Evolutionary conservation across 2,113 vertebrate genomes (phyloP), one percentile per base, ranked within the genome.

Genomic region (Phylloscopus trochilus): DNA sequence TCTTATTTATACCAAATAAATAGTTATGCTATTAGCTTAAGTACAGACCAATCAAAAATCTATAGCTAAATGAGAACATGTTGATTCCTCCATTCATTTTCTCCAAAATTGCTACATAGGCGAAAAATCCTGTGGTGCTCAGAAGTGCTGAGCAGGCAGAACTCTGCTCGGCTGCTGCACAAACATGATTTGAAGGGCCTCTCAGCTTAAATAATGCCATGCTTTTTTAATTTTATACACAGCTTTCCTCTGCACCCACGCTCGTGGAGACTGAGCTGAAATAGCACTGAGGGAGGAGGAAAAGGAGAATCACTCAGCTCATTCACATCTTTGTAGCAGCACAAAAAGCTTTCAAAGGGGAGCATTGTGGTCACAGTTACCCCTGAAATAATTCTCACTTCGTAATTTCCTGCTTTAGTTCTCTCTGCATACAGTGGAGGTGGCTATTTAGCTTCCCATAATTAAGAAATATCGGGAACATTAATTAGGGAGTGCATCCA

Each of bases 11-110:
- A 83, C 92, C 93, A 90, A 91, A 94, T 93, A 67, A 95, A 94
- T 93, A 97, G 94, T 97, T 86, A 68, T 93, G 90, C 75, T 90
- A 78, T 89, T 95, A 96, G 84, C 78, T 92, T 94, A 95, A 96
- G 67, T 84, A 95, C 75, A 94, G 87, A 46, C 63, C 94, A 97
- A 96, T 96, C 85, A 94, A 58, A 92, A 80, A 75, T 89, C 84
- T 85, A 66, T 47, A 64, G 90, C 75, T 92, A 83, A 93, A 95
- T 89, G 77, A 96, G 92, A 56, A 92, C 56, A 33, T 92, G 91
- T 95, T 96, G 96, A 94, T 96, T 96, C 79, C 83, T 87, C 81
- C 83, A 90, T 92, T 95, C 90, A 87, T 96, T 92, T 92, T 90
- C 88, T 84, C 62, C 5, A 84, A 92, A 95, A 94, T 35, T 84